These are phyloP conservation scores for Sesamia inferens DNA, from an alignment of 2,888 invertebrate genomes.

Conservation along the genomic window DNA sequence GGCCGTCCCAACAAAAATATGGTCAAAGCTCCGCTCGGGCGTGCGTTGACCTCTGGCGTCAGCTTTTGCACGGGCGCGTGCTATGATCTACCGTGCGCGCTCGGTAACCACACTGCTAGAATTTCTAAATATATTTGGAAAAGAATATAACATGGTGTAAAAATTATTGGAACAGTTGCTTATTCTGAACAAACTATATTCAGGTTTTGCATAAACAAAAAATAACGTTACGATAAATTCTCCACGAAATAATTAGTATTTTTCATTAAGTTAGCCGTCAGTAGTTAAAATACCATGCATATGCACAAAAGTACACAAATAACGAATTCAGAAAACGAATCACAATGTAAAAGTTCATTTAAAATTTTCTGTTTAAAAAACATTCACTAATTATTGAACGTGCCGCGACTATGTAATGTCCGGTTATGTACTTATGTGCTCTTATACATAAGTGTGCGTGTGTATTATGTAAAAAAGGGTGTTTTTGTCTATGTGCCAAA, in stretches of 20 bases:
- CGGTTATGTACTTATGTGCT: constrained; percentile 65
- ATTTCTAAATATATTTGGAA: too few species aligned
- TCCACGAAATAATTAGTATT: constrained; percentile 37
- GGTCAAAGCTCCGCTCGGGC: too few species aligned
- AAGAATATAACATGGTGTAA: too few species aligned
- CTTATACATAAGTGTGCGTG: constrained; percentile 72
- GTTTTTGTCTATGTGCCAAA: constrained; percentile 90
- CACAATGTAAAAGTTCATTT: constrained; percentile 85
- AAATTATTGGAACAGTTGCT: too few species aligned
- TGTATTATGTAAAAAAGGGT: constrained; percentile 85
- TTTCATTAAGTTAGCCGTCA: constrained; percentile 50
- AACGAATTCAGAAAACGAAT: constrained; percentile 81
- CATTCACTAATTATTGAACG: constrained; percentile 87
- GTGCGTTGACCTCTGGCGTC: too few species aligned
- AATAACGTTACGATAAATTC: constrained; percentile 2
- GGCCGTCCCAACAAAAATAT: too few species aligned
- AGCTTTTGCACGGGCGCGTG: too few species aligned
- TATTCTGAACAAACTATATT: too few species aligned
- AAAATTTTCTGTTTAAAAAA: constrained; percentile 88
- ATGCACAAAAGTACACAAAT: constrained; percentile 63
- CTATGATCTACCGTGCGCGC: too few species aligned
- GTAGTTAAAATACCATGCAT: background rate
- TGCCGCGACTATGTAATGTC: constrained; percentile 77
- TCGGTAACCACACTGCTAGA: too few species aligned
- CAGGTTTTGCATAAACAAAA: too few species aligned